Evolutionary conservation across 2,888 invertebrate species (phyloP).

Genomic region (Drosophila crucigera): DNA sequence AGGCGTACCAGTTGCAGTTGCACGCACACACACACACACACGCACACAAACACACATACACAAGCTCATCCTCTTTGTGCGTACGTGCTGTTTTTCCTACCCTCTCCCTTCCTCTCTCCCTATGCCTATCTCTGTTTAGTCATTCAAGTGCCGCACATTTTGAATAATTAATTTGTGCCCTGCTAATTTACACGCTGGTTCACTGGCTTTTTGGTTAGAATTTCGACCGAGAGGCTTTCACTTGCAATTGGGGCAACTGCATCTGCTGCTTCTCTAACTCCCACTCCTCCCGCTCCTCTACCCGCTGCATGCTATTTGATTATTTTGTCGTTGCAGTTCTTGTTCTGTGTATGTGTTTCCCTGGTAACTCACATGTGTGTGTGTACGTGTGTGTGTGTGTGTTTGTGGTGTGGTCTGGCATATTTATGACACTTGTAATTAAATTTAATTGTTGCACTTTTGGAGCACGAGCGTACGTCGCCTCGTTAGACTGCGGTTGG

Average conservation of each 20-base stretch:
- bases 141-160: conserved; percentile 78
- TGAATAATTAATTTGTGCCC: conserved; percentile 81
- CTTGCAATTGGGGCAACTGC: conserved; percentile 36
- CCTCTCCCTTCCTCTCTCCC: not conserved
- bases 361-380: not conserved
- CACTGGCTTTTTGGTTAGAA: conserved; percentile 73
- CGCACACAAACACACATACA: conserved; percentile 10
- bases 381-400: conserved; percentile 15
- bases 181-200: conserved; percentile 79
- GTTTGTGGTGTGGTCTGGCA: conserved; percentile 63
- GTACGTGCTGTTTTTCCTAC: conserved; percentile 20
- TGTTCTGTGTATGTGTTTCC: conserved; percentile 5
- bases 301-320: conserved; percentile 69
- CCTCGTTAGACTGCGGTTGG: conserved; percentile 57
- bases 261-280: not conserved
- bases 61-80: conserved; percentile 14
- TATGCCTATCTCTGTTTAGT: conserved; percentile 54
- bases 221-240: conserved; percentile 52
- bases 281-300: not conserved
- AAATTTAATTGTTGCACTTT: conserved; percentile 81
- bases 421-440: conserved; percentile 82
- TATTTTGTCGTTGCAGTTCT: conserved; percentile 68
- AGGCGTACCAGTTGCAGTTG: conserved; percentile 60
- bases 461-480: conserved; percentile 58
- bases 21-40: conserved; percentile 19